phyloP scores from a whole-genome alignment of 2,797 vertebrate genomes.

The Centropyge bicolor region DNA sequence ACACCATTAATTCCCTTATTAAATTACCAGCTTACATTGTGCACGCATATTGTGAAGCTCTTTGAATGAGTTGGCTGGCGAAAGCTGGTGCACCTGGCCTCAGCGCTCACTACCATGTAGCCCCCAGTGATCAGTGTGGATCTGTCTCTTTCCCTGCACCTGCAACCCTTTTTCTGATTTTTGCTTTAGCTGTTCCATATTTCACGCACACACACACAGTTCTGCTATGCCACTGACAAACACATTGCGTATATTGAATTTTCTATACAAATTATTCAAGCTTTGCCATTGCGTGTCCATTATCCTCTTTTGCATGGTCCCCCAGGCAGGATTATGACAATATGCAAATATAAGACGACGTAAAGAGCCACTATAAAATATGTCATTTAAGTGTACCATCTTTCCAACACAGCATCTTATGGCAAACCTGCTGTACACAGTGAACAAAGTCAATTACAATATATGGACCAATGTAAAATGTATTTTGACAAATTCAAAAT shows the following conservation, averaged over 20 bases:
- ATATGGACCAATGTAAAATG: slow-evolving; percentile 6
- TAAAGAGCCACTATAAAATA: not conserved
- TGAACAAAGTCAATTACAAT: not conserved
- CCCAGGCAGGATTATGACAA: not conserved
- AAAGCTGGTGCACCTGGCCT: slow-evolving; percentile 18
- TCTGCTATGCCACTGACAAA: not conserved
- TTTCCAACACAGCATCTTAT: not conserved
- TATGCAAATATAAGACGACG: not conserved
- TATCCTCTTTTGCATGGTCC: not conserved
- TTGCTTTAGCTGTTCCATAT: not conserved
- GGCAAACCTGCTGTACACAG: not conserved
- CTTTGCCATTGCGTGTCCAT: not conserved
- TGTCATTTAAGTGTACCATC: not conserved
- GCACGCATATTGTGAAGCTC: not conserved
- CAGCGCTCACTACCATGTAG: not conserved
- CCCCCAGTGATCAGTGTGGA: not conserved
- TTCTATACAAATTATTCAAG: too few relatives aligned
- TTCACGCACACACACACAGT: not conserved
- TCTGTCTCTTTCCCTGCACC: slow-evolving; percentile 34
- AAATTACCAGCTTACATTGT: slow-evolving; percentile 3
- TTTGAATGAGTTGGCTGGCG: not conserved
- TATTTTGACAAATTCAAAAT: not conserved
- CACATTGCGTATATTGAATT: not conserved
- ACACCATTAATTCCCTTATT: not conserved
- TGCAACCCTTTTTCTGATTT: slow-evolving; percentile 29